Evolutionary conservation across 2,888 invertebrate species (phyloP).

Genomic region (Aleiodes alternator): DNA sequence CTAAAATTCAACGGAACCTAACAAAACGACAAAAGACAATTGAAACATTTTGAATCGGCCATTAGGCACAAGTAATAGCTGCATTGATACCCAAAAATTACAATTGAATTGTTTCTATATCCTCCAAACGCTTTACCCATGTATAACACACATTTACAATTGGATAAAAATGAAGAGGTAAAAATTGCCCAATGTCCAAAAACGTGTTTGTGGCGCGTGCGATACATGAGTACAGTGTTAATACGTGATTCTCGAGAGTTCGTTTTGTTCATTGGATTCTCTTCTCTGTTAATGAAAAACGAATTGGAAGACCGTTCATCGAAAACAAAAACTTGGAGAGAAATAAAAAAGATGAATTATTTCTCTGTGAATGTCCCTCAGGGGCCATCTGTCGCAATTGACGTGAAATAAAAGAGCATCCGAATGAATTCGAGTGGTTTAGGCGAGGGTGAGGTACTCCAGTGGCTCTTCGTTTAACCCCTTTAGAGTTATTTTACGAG

Average conservation of each 20-base stretch:
- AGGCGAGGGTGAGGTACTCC: slow-evolving; percentile 64
- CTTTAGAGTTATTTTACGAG: slow-evolving; percentile 48
- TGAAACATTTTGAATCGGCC: slow-evolving; percentile 53
- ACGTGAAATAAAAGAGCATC: slow-evolving; percentile 72
- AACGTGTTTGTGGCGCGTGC: slow-evolving; percentile 59
- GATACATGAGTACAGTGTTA: slow-evolving; percentile 25
- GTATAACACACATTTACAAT: slow-evolving; percentile 6
- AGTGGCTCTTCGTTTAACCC: slow-evolving; percentile 74
- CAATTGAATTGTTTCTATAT: slow-evolving; percentile 56
- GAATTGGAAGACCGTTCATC: slow-evolving; percentile 58
- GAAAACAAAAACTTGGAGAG: slow-evolving; percentile 70
- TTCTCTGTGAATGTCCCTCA: slow-evolving; percentile 16
- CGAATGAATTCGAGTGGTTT: slow-evolving; percentile 61
- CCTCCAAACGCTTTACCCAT: slow-evolving; percentile 32
- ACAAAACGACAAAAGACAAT: slow-evolving; percentile 55
- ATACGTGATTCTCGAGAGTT: slow-evolving; percentile 58
- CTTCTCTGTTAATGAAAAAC: slow-evolving; percentile 71
- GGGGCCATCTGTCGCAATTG: slow-evolving; percentile 54
- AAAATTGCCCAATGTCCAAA: slow-evolving; percentile 29
- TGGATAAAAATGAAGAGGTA: slow-evolving; percentile 36
- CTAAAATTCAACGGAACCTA: slow-evolving; percentile 49
- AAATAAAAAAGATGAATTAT: background rate
- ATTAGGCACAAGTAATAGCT: slow-evolving; percentile 50
- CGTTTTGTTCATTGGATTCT: slow-evolving; percentile 68
- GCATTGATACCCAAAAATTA: slow-evolving; percentile 33